phyloP scores from a whole-genome alignment of 2,113 vertebrate genomes.

The Physeter macrocephalus region DNA sequence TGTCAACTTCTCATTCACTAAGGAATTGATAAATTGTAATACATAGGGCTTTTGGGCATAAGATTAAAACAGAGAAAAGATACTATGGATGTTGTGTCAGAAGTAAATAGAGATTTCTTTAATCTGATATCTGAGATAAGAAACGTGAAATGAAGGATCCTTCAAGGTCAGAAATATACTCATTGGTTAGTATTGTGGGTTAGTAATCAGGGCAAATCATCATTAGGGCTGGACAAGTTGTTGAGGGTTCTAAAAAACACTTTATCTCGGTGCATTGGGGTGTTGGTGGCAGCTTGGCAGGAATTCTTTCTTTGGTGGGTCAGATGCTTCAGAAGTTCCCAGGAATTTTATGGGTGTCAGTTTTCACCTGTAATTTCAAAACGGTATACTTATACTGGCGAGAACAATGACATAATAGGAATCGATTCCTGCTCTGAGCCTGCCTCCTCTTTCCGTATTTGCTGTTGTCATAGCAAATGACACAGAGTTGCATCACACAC shows the following conservation, averaged over 20 bases:
- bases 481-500: neutral
- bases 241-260: neutral
- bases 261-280: neutral
- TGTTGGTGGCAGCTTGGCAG: neutral
- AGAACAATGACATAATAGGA: neutral
- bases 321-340: neutral
- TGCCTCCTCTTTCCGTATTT: neutral
- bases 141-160: neutral
- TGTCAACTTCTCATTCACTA: constrained; percentile 27
- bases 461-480: neutral
- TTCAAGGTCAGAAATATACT: neutral
- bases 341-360: neutral
- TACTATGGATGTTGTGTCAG: neutral
- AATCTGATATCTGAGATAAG: neutral
- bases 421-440: neutral
- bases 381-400: neutral
- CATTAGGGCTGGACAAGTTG: too few species aligned
- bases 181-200: neutral
- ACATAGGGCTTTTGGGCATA: neutral
- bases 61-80: neutral
- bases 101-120: neutral
- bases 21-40: neutral
- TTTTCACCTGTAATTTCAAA: neutral
- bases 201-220: neutral
- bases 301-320: neutral